These are phyloP conservation scores for Ganaspis brasiliensis DNA, from an alignment of 2,888 invertebrate species.

Conservation along the genomic window DNA sequence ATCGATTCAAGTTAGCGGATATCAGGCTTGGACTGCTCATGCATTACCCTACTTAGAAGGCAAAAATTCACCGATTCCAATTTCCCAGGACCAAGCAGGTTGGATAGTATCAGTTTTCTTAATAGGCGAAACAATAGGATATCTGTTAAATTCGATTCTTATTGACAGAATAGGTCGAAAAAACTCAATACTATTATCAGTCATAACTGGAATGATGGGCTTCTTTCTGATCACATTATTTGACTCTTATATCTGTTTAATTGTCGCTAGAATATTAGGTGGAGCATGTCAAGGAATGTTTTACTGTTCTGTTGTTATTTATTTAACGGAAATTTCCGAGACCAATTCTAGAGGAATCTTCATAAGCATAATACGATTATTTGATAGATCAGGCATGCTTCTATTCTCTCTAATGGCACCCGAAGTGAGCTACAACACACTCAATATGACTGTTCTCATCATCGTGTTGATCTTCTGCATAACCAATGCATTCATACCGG, in stretches of 20 bases:
- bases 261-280: slow-evolving; percentile 79
- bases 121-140: slow-evolving; percentile 70
- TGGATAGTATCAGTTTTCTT: slow-evolving; percentile 75
- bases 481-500: slow-evolving; percentile 84
- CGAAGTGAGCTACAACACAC: slow-evolving; percentile 80
- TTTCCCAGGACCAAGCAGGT: slow-evolving; percentile 70
- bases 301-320: slow-evolving; percentile 82
- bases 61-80: slow-evolving; percentile 64
- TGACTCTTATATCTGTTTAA: slow-evolving; percentile 69
- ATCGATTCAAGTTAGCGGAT: slow-evolving; percentile 71
- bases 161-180: slow-evolving; percentile 74
- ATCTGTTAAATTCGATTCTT: slow-evolving; percentile 67
- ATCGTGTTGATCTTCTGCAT: slow-evolving; percentile 83
- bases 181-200: slow-evolving; percentile 67
- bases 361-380: slow-evolving; percentile 82
- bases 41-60: slow-evolving; percentile 70
- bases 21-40: slow-evolving; percentile 74
- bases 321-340: slow-evolving; percentile 84
- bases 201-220: slow-evolving; percentile 69
- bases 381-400: slow-evolving; percentile 79
- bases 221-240: slow-evolving; percentile 73
- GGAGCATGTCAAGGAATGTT: slow-evolving; percentile 81
- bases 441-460: slow-evolving; percentile 82
- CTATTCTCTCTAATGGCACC: slow-evolving; percentile 78
- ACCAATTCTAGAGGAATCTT: slow-evolving; percentile 83